Evolutionary conservation across 2,113 vertebrate genomes (phyloP).

Genomic region (Gila orcuttii): DNA sequence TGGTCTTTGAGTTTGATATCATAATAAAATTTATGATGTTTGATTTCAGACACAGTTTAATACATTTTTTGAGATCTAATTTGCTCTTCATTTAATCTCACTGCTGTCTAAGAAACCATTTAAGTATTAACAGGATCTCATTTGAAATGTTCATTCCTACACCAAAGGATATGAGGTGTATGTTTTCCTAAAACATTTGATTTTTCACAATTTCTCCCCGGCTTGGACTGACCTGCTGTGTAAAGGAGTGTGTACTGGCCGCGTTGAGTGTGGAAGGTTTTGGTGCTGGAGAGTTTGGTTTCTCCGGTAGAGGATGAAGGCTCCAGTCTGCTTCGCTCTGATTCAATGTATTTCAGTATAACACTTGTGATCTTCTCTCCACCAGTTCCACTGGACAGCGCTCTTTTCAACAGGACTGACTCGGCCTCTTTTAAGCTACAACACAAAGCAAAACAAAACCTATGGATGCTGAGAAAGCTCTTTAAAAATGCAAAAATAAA

Average conservation of each 20-base stretch:
- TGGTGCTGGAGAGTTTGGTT: conserved; percentile 51
- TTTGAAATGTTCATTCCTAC: not conserved
- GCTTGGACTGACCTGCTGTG: conserved; percentile 57
- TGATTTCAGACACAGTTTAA: not conserved
- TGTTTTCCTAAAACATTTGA: not conserved
- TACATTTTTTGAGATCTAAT: not conserved
- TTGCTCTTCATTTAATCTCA: not conserved
- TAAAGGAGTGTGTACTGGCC: conserved; percentile 64
- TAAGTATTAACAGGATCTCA: not conserved
- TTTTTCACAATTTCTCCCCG: not conserved
- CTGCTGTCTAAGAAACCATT: not conserved
- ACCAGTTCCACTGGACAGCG: conserved; percentile 63
- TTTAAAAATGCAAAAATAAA: not conserved
- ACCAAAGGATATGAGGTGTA: not conserved
- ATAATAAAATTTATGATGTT: not conserved
- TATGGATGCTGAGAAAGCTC: not conserved
- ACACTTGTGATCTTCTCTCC: conserved; percentile 72
- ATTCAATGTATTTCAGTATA: conserved; percentile 74
- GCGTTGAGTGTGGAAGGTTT: conserved; percentile 64
- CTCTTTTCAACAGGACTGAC: conserved; percentile 72
- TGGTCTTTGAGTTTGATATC: not conserved
- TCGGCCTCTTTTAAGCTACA: conserved; percentile 76
- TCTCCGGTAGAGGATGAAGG: conserved; percentile 17
- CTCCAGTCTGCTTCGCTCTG: conserved; percentile 65
- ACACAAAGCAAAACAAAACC: conserved; percentile 4